Base-by-base conservation (phyloP, 2,113 vertebrate species). In the Ctenomys sociabilis region DNA sequence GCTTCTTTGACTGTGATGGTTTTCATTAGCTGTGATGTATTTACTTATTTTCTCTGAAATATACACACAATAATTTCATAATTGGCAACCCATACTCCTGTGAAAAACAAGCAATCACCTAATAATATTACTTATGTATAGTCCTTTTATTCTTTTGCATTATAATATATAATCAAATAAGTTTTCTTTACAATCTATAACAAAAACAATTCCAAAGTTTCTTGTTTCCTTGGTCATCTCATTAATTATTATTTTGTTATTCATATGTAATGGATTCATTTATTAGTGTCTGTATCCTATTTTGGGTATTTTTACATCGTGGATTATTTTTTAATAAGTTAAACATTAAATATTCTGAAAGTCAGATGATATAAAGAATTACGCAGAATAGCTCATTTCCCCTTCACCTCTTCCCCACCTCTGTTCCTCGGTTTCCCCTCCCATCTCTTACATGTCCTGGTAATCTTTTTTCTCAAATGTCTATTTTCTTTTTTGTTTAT, bases 31-130 rank as follows among this genome's bases (percentile, higher is more conserved):
- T 59, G 28, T 7, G 57, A 35, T 68, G 14, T 63, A 88, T 88
- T 94, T 77, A 83, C 11, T 83, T 88, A 83, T 68, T 91, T 94
- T 12, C 52, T 78, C 10, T 92, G 84, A 19, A 92, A 88, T 68
- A 88, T 19, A 84, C 52, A 92, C 84, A 68, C 68, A 80, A 72
- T 72, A 26, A 81, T 91, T 92, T 95, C 43, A 52, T 92, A 95
- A 75, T 81, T 85, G 35, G 57, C 91, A 88, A 91, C 54, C 40
- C 12, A 64, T 7, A 87, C 7, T 52, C 52, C 22, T 85, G 13
- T 90, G 64, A n/a, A 95, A 92, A 89, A 61, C 5, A 89, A 92
- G 21, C 45, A 52, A 28, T 75, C 61, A 94, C 32, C 16, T 32
- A 35, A 17, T 78, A 12, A 45, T 1, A 85, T 24, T 75, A 72